Conservation (phyloP, 2,888 invertebrate species). For the Tenthredo distinguenda region DNA sequence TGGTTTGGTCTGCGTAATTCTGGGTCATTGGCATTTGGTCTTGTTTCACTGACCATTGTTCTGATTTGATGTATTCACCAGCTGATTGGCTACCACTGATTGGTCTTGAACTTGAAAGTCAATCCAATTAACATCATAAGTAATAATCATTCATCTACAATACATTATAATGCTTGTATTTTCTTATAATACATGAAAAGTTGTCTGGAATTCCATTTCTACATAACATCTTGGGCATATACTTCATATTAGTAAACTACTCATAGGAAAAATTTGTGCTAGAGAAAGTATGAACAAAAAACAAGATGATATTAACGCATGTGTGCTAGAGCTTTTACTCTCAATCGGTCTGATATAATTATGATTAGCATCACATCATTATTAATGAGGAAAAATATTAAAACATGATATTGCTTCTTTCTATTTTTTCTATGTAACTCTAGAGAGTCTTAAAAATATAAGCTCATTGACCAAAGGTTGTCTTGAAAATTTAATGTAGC, state of each 20-base stretch:
- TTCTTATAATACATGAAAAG: neutral
- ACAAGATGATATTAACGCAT: neutral
- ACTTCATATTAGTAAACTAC: neutral
- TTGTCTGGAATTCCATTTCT: neutral
- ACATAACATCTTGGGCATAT: neutral
- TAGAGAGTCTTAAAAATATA: constrained; percentile 27
- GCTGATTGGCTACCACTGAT: neutral
- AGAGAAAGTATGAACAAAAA: neutral
- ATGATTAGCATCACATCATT: neutral
- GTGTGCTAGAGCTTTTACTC: neutral
- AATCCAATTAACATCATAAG: neutral
- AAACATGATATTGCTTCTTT: neutral
- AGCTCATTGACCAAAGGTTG: constrained; percentile 45
- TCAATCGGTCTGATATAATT: neutral
- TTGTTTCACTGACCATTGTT: constrained; percentile 14
- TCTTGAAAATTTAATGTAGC: constrained; percentile 45
- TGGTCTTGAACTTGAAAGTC: constrained; percentile 14
- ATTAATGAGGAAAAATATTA: neutral
- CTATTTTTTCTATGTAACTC: neutral
- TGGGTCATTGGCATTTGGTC: constrained; percentile 45
- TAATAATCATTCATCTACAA: neutral
- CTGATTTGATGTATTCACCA: neutral
- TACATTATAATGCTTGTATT: neutral
- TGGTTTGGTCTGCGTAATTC: neutral
- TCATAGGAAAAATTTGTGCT: neutral